Evolutionary conservation across 2,797 vertebrate species (phyloP).

Genomic region (Channa striata): DNA sequence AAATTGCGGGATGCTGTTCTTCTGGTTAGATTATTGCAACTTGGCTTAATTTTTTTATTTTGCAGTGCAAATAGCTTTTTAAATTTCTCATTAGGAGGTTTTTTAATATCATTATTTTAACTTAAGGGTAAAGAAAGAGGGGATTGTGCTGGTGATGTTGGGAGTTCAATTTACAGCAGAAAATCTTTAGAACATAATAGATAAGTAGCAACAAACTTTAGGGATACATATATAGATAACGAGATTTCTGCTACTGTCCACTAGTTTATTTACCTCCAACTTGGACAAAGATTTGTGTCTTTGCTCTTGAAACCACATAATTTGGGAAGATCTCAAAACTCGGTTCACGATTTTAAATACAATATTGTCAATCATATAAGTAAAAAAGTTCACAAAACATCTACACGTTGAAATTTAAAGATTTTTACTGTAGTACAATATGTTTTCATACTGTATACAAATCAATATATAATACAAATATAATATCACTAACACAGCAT

Average conservation of each 20-base stretch:
- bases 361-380: neutral
- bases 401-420: neutral
- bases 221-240: neutral
- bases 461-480: constrained; percentile 12
- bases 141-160: neutral
- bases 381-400: constrained; percentile 1
- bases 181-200: neutral
- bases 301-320: neutral
- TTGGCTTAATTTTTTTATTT: neutral
- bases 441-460: neutral
- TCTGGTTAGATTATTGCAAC: neutral
- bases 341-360: neutral
- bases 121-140: neutral
- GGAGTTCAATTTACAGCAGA: neutral
- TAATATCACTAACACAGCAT: constrained; percentile 3
- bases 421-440: constrained; percentile 22
- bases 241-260: neutral
- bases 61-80: too few species aligned
- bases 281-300: neutral
- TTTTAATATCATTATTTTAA: neutral
- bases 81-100: neutral
- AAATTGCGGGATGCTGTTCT: neutral
- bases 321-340: neutral
- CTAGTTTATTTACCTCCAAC: neutral
- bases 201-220: neutral